Base-by-base conservation (phyloP, 2,797 vertebrate genomes). In the Peromyscus melanophrys region DNA sequence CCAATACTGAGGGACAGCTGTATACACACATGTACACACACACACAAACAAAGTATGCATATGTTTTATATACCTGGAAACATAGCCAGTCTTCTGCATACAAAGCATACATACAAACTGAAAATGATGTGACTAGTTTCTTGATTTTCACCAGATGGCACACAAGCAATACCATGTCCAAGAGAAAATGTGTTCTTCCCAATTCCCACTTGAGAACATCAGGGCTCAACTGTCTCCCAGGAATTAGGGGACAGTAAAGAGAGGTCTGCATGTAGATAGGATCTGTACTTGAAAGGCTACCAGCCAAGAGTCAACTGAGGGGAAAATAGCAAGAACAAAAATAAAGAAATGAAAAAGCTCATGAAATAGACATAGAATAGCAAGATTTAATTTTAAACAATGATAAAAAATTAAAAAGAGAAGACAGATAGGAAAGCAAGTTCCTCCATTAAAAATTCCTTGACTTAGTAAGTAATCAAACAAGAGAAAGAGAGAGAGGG, bases 121-220 rank as follows among this genome's bases (percentile, higher is more conserved):
- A 96, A 96, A 90, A 90, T 46, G n/a, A 59, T 73, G 8, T 55
- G 46, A 96, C 81, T 94, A 34, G 55, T 90, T 95, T 78, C 76
- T 23, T 46, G 86, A 55, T 63, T 94, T 73, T 82, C 69, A 86
- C 78, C 78, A 96, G 81, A 94, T 49, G 2, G 25, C 82, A 97
- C 5, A 86, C n/a, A 90, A 90, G 46, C 87, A 95, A 89, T 4
- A 76, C 23, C 61, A 91, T 37, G 17, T 31, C 73, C 5, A 23
- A 37, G 13, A 87, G 80, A 92, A 83, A 71, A 40, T 61, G 25
- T 83, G 69, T 81, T 90, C 52, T 71, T 76, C 92, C 25, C 82
- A 93, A 46, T 46, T 89, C 40, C 40, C 46, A 34, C 9, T 61
- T 63, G n/a, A 59, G n/a, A 55, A 17, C 46, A 71, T 31, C 31